Evolutionary conservation across 2,888 invertebrate species (phyloP).

Genomic region (Acrobasis repandana): DNA sequence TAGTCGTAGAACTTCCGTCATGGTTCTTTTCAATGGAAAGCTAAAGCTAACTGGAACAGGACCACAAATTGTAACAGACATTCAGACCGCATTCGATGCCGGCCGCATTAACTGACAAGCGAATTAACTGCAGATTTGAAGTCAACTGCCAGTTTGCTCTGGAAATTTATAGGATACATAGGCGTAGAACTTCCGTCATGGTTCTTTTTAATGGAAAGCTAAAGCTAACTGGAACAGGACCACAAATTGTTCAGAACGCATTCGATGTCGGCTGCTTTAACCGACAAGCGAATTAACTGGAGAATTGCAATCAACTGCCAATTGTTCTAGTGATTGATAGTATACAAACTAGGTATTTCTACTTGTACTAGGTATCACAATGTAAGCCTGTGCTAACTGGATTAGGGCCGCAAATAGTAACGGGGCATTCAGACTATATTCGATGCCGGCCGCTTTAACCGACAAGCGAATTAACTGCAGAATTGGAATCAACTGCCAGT

Average conservation of each 20-base stretch:
- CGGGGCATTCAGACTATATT: constrained; percentile 16
- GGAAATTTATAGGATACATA: not conserved
- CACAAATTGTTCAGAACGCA: constrained; percentile 18
- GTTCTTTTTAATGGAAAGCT: constrained; percentile 20
- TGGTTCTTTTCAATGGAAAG: too few species aligned
- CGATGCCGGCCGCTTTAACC: constrained; percentile 19
- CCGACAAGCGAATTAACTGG: constrained; percentile 40
- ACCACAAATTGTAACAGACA: constrained; percentile 14
- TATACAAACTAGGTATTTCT: not conserved
- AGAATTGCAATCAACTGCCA: constrained; percentile 38
- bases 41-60: constrained; percentile 4
- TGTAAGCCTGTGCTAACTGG: not conserved
- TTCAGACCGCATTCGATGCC: constrained; percentile 22
- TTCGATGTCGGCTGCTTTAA: constrained; percentile 19
- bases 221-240: constrained; percentile 2
- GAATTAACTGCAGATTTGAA: constrained; percentile 42
- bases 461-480: constrained; percentile 41
- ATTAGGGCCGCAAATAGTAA: constrained; percentile 8
- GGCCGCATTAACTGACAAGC: constrained; percentile 29
- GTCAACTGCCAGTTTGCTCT: constrained; percentile 33
- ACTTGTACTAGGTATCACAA: not conserved
- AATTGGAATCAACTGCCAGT: constrained; percentile 38
- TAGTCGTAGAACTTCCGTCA: too few species aligned
- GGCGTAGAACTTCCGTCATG: too few species aligned
- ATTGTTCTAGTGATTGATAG: constrained; percentile 19